phyloP scores from a whole-genome alignment of 2,113 vertebrate genomes.

The Opisthocomus hoazin region DNA sequence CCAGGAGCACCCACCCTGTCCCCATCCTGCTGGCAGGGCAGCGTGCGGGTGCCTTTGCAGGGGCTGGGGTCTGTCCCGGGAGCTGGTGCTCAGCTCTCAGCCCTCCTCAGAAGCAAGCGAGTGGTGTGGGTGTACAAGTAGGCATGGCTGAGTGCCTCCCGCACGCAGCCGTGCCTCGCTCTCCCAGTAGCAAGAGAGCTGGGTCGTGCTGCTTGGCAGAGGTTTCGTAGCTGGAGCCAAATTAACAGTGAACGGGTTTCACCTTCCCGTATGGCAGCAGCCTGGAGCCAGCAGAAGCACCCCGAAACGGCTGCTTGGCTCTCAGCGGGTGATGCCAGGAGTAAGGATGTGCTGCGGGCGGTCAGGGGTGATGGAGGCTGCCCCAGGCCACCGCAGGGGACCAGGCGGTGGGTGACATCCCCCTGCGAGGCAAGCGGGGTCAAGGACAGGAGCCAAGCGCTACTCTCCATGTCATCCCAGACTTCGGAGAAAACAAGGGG shows the following conservation, averaged over 20 bases:
- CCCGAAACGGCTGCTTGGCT: neutral
- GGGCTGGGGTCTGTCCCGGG: neutral
- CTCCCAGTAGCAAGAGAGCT: neutral
- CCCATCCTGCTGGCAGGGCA: neutral
- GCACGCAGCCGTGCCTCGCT: neutral
- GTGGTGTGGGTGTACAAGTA: fast-evolving
- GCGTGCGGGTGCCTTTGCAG: neutral
- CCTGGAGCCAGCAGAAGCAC: neutral
- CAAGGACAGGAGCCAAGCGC: neutral
- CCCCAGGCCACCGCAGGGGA: neutral
- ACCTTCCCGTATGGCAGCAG: neutral
- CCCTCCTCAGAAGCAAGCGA: neutral
- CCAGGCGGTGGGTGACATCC: neutral
- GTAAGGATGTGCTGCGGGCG: neutral
- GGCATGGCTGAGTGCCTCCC: neutral
- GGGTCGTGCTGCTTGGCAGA: fast-evolving
- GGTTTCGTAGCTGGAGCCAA: neutral
- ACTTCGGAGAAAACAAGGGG: neutral
- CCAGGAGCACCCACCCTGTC: neutral
- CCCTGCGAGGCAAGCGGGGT: neutral
- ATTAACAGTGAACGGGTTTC: fast-evolving
- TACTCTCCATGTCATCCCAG: neutral
- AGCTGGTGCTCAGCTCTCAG: neutral
- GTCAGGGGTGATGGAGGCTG: fast-evolving
- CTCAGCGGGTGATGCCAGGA: neutral